These are phyloP conservation scores for Pterostichus niger DNA, from an alignment of 2,888 invertebrate genomes.

Conservation along the genomic window DNA sequence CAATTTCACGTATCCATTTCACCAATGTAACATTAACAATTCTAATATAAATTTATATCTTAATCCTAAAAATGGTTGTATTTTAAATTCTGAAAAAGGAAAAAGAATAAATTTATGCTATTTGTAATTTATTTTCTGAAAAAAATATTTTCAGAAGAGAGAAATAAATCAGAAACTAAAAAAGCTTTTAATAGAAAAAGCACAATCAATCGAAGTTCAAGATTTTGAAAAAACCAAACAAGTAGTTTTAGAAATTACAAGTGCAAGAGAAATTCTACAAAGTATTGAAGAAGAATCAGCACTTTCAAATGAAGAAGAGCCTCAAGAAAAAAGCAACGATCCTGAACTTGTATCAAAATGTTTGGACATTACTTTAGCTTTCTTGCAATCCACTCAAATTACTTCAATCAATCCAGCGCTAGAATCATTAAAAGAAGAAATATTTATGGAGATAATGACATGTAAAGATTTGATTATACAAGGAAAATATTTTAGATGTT, in stretches of 20 bases:
- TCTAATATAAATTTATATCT: too few relatives aligned
- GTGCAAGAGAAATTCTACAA: conserved; percentile 35
- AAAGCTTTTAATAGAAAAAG: conserved; percentile 4
- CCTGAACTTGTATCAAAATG: conserved; percentile 44
- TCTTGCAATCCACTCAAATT: conserved; percentile 31
- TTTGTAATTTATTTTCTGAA: too few relatives aligned
- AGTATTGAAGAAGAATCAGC: not conserved
- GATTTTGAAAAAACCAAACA: conserved; percentile 31
- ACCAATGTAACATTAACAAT: too few relatives aligned
- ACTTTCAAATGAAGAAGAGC: not conserved
- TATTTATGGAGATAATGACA: conserved; percentile 43
- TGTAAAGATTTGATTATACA: conserved; percentile 24
- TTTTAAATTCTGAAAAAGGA: too few relatives aligned
- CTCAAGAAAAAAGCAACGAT: conserved; percentile 43
- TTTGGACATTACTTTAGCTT: conserved; percentile 31
- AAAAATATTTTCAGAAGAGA: conserved; percentile 3
- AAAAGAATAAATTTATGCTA: too few relatives aligned
- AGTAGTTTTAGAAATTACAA: conserved; percentile 23
- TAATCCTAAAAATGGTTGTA: too few relatives aligned
- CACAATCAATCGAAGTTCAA: conserved; percentile 21
- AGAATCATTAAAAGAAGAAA: conserved; percentile 45
- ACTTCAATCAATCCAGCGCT: conserved; percentile 16
- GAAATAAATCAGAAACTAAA: conserved; percentile 23
- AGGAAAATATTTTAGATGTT: conserved; percentile 54
- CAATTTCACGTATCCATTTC: too few relatives aligned